Base-by-base conservation (phyloP, 2,113 vertebrate species). In the Odontesthes bonariensis region DNA sequence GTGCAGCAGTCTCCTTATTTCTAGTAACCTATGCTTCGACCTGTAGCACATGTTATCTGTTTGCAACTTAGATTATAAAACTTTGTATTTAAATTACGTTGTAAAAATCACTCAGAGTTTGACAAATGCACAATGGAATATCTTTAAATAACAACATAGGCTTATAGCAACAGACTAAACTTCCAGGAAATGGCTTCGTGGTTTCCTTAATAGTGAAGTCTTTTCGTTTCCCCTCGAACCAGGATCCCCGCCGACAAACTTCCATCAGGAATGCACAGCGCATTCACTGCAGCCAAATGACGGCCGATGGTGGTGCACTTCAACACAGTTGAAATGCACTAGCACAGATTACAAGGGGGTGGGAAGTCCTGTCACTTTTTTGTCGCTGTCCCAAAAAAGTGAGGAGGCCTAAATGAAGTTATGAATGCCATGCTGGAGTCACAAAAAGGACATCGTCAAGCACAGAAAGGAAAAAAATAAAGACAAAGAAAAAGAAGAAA, bases 341-440 rank as follows among this genome's bases (percentile, higher is more conserved):
- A 93, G 95, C 91, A 95, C 62, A 92, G 90, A 92, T 83, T 70
- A 92, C 52, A 73, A 51, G 80, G 64, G 59, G 40, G 51, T 68
- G 89, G 92, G 92, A 92, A 93, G 85, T 95, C 94, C 93, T 95
- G 94, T 95, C 95, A 97, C 95, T 96, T 97, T 97, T 97, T 97
- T 96, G 95, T 94, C 94, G 58, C 72, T 92, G 95, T 95, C 95
- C 95, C 95, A 97, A 97, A 97, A 97, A 98, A 96, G 95, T 96
- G 95, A 96, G 94, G 94, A 95, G 91, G 94, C 93, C 94, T 93
- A 94, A 95, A 94, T 96, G 92, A 95, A 95, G 94, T 93, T 49
- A 97, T 95, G 96, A 96, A 96, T 96, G 94, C 93, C 97, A 99
- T 98, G 97, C 98, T 96, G 95, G 89, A 94, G 94, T 96, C 94